phyloP scores from a whole-genome alignment of 2,888 invertebrate species.

The Fragum whitleyi region DNA sequence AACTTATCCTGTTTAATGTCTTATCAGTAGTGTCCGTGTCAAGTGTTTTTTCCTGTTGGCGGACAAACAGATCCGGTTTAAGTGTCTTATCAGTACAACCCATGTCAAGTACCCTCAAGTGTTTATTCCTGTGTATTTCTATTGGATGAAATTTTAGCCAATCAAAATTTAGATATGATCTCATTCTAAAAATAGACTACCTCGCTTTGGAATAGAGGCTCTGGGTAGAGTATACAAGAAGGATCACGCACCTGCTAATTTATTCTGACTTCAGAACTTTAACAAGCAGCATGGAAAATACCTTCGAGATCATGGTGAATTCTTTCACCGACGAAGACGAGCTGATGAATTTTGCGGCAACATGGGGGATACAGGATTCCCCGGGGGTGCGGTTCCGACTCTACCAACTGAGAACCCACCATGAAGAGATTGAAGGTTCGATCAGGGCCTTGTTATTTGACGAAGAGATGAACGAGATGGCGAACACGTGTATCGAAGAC shows the following conservation, averaged over 20 bases:
- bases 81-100: background rate
- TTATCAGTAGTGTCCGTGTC: no score
- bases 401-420: constrained; percentile 23
- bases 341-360: constrained; percentile 33
- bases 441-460: constrained; percentile 1
- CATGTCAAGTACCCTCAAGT: background rate
- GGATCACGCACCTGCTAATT: background rate
- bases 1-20: no score
- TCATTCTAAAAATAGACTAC: constrained; percentile 3
- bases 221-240: constrained; percentile 30
- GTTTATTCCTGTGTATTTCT: background rate
- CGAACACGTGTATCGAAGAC: constrained; percentile 1
- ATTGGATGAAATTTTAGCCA: background rate
- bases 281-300: background rate
- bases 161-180: background rate
- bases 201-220: constrained; percentile 8
- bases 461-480: constrained; percentile 20
- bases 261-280: constrained; percentile 25
- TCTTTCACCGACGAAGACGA: constrained; percentile 28
- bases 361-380: constrained; percentile 23
- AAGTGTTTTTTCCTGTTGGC: no score
- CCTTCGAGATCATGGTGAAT: background rate
- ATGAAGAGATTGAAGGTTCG: constrained; percentile 17
- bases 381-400: constrained; percentile 18
- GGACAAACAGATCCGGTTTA: no score